Conservation (phyloP, 1,140 invertebrate species). For the Heliothis subflexa region DNA sequence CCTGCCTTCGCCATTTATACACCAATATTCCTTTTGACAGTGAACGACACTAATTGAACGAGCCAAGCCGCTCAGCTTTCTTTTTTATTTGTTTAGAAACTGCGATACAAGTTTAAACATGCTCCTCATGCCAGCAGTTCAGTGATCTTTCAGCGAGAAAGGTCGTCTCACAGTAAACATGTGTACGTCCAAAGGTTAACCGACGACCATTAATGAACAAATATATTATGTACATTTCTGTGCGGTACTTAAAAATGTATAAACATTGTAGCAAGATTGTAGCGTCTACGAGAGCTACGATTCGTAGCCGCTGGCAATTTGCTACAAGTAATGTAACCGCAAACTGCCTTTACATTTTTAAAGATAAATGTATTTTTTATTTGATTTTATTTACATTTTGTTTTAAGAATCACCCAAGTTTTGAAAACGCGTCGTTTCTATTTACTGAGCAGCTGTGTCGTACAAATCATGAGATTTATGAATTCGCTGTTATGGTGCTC, state of each 20-base stretch:
- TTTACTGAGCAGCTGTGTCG: too few species aligned
- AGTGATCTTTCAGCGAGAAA: background rate
- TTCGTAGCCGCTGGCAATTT: constrained; percentile 28
- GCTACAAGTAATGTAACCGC: constrained; percentile 39
- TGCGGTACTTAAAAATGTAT: constrained; percentile 31
- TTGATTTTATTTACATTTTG: constrained; percentile 23
- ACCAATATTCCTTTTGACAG: constrained; percentile 66
- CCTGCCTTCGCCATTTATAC: constrained; percentile 70
- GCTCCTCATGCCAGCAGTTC: background rate
- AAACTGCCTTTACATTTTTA: constrained; percentile 29
- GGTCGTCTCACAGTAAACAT: background rate
- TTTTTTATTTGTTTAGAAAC: constrained; percentile 46
- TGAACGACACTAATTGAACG: constrained; percentile 64
- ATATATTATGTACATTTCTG: constrained; percentile 6
- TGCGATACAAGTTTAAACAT: background rate
- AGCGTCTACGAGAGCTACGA: constrained; percentile 35
- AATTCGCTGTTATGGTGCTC: background rate
- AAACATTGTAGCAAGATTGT: constrained; percentile 35
- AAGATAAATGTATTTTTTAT: constrained; percentile 21
- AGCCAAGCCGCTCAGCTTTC: constrained; percentile 41
- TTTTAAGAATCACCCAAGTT: background rate
- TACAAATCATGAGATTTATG: too few species aligned
- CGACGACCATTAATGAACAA: background rate
- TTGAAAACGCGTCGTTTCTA: too few species aligned
- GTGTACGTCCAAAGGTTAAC: background rate